Base-by-base conservation (phyloP, 1,140 invertebrate species). In the Nasonia longicornis region DNA sequence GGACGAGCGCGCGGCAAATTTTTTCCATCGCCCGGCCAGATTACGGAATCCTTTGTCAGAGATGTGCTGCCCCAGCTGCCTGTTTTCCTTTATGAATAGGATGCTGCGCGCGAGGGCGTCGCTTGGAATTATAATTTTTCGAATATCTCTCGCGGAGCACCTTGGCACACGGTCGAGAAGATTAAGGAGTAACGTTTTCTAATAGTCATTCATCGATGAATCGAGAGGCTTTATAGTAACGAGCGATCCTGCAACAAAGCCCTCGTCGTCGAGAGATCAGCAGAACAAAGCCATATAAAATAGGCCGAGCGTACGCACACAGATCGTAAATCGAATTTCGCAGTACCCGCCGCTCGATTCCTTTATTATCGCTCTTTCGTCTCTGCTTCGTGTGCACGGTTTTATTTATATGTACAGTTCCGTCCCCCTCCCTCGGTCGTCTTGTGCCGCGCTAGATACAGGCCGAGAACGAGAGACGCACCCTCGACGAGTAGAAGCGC, bases 241-340 rank as follows among this genome's bases (percentile, higher is more conserved):
- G 20, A 31, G 14, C 58, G 52, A 66, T 52, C 72, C 22, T 22
- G 22, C 31, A 42, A 66, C 42, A 75, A 69, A 69, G 42, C 2
- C 42, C 45, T 75, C 66, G 16, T 75, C 66, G 10, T 52, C 42
- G 8, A 74, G 29, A 73, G 35, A 80, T 75, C 48, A 70, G 63
- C 70, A 63, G 74, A 77, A 76, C 74, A 31, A 67, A 77, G 80
- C 45, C 74, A 64, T 77, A 38, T 77, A 38, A 77, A 76, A 81
- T 63, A 71, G 38, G 7, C 73, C 63, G 29, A 63, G 66, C 63
- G 20, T 69, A 67, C 31, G 22, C 8, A 42, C 10, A 42, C 38
- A 42, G 6, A 70, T 70, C 80, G 80, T 77, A 81, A 71, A 81
- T 81, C 45, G 73, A 81, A 77, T 77, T 81, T 77, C n/a, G 73